These are phyloP conservation scores for Asobara japonica DNA, from an alignment of 1,140 invertebrate species.

Conservation along the genomic window DNA sequence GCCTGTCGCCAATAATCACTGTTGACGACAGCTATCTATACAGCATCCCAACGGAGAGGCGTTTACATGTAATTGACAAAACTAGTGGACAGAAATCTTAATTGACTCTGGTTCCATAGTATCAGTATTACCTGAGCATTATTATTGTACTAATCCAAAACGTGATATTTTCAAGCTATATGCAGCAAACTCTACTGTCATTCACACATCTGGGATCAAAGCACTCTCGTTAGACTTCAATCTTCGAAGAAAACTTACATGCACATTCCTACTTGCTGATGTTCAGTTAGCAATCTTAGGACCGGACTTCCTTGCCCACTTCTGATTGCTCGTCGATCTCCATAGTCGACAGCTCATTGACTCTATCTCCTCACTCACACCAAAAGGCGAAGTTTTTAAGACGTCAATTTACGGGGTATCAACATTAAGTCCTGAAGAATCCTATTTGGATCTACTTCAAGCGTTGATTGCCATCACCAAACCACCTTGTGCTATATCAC, in stretches of 20 bases:
- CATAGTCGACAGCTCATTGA: conserved; percentile 30
- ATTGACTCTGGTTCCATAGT: conserved; percentile 35
- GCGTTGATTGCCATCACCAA: background rate
- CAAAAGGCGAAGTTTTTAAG: background rate
- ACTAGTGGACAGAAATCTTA: conserved; percentile 9
- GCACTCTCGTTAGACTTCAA: conserved; percentile 23
- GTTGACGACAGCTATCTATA: conserved; percentile 3
- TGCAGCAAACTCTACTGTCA: conserved; percentile 35
- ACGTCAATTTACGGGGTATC: background rate
- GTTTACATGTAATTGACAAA: conserved; percentile 23
- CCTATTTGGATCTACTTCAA: background rate
- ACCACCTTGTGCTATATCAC: conserved; percentile 10
- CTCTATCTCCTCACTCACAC: background rate
- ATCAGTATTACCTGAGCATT: conserved; percentile 24
- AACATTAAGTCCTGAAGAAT: background rate
- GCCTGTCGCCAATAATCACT: conserved; percentile 8
- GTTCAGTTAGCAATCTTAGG: conserved; percentile 31
- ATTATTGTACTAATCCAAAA: background rate
- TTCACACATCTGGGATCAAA: conserved; percentile 31
- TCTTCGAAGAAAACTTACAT: conserved; percentile 28
- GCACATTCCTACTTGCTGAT: conserved; percentile 35
- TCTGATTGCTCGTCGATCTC: conserved; percentile 35
- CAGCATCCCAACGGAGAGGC: background rate
- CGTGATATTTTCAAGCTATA: conserved; percentile 5
- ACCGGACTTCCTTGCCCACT: conserved; percentile 36